phyloP scores from a whole-genome alignment of 2,888 invertebrate genomes.

The Arge pagana region DNA sequence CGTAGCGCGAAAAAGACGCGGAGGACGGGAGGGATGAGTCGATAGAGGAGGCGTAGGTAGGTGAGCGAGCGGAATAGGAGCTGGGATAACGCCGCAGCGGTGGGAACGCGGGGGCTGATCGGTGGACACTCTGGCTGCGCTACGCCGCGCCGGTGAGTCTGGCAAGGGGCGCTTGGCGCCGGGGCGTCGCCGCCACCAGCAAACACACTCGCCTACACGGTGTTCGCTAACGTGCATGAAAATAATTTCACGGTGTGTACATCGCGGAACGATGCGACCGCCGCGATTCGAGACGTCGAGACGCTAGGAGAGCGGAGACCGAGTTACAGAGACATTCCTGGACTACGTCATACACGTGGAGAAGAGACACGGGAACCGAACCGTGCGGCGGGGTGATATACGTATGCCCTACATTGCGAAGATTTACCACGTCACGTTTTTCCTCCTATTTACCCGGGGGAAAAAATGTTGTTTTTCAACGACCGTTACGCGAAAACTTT shows the following conservation, averaged over 20 bases:
- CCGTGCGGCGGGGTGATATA: no score
- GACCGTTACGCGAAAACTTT: no score
- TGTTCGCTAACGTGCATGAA: conserved; percentile 9
- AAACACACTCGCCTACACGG: conserved; percentile 8
- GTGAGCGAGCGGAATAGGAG: conserved; percentile 36
- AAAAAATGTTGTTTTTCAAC: no score
- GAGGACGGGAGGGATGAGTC: conserved; percentile 24
- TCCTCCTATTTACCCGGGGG: no score
- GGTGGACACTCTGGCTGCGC: conserved; percentile 30
- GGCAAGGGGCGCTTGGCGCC: conserved; percentile 42
- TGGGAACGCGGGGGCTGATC: conserved; percentile 48
- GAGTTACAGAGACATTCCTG: no score
- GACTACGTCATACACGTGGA: no score
- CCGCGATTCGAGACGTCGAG: conserved; percentile 4
- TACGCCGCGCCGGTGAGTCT: conserved; percentile 29
- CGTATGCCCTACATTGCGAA: no score
- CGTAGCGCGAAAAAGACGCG: neutral
- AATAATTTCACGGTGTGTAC: conserved; percentile 1
- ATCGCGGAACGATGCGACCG: neutral
- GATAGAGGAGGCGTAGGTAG: conserved; percentile 47
- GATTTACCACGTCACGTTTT: no score
- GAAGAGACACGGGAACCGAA: no score
- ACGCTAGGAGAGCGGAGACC: no score
- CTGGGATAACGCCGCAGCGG: conserved; percentile 50
- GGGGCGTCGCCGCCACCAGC: conserved; percentile 33